These are phyloP conservation scores for Parnassius apollo DNA, from an alignment of 2,888 invertebrate genomes.

Conservation along the genomic window DNA sequence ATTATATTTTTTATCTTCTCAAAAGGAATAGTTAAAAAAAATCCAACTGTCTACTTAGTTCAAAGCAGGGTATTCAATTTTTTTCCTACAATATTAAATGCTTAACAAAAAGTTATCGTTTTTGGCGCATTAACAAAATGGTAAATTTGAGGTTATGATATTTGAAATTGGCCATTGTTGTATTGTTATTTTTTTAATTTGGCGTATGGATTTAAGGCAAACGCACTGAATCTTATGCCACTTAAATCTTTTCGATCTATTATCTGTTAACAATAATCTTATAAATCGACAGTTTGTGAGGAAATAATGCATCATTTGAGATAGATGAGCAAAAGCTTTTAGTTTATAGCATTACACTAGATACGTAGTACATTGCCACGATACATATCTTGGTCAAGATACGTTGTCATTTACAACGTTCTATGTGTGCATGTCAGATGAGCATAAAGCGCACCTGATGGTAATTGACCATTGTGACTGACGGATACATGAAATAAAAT, in stretches of 20 bases:
- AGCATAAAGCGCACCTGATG: too few relatives aligned
- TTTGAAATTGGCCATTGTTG: conserved; percentile 12
- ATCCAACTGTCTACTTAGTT: neutral
- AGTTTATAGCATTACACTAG: too few relatives aligned
- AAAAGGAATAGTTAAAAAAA: neutral
- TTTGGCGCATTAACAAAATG: conserved; percentile 22
- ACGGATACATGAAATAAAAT: too few relatives aligned
- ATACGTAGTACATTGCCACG: too few relatives aligned
- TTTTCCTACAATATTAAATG: conserved; percentile 1
- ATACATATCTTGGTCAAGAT: too few relatives aligned
- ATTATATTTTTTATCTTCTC: conserved; percentile 4
- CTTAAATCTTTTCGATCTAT: conserved; percentile 16
- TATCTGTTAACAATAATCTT: conserved; percentile 6
- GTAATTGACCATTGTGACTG: too few relatives aligned
- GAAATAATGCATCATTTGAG: neutral
- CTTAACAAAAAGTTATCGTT: conserved; percentile 16
- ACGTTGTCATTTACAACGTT: too few relatives aligned
- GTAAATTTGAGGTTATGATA: conserved; percentile 23
- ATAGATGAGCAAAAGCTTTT: too few relatives aligned
- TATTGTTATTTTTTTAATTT: conserved; percentile 21
- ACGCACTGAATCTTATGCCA: conserved; percentile 13
- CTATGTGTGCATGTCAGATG: too few relatives aligned
- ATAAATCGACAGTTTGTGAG: neutral
- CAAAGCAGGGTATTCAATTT: neutral
- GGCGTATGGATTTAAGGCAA: conserved; percentile 18